Evolutionary conservation across 2,888 invertebrate species (phyloP), one percentile per base, ranked within the genome.

Genomic region (Ditylenchus weischeri): DNA sequence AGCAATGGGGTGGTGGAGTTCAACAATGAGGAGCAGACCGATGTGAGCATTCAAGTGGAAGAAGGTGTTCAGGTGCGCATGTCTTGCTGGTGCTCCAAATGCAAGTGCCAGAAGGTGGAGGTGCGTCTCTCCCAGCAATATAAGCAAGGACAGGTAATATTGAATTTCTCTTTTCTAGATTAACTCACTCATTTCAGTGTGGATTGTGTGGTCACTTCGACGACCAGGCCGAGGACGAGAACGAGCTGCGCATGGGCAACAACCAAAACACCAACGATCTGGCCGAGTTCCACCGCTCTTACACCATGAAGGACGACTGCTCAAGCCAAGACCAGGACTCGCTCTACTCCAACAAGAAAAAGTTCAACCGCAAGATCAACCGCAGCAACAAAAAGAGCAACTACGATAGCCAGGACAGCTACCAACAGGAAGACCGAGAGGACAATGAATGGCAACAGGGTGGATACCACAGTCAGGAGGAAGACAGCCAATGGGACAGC

Each of bases 161-260:
- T 13, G 13, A 35, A 1, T 15, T 57, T 23, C 6, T 54, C 7
- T 13, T 57, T 29, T 19, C 15, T 23, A 8, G n/a, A 18, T 62
- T 59, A 43, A 19, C 38, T 57, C 60, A 64, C 66, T 76, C 15
- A 43, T 43, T 43, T 43, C 43, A 78, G 58, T 82, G 82, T 72
- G 82, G 82, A 66, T 73, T 82, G 59, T 82, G 82, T 73, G 82
- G 80, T 68, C 76, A 80, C 75, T 78, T 71, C 69, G 76, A 82
- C 69, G 76, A 69, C 58, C 77, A 81, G 68, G 70, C 58, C 43
- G 65, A 64, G 57, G 74, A 79, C 68, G 78, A 77, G 47, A 54
- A 54, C 54, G 54, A 23, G 13, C 54, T 54, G 76, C 73, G 71
- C 62, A 75, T 68, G 59, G 73, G 76, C 61, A 72, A 76, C 61